phyloP scores from a whole-genome alignment of 2,113 vertebrate genomes.

The Aix galericulata region DNA sequence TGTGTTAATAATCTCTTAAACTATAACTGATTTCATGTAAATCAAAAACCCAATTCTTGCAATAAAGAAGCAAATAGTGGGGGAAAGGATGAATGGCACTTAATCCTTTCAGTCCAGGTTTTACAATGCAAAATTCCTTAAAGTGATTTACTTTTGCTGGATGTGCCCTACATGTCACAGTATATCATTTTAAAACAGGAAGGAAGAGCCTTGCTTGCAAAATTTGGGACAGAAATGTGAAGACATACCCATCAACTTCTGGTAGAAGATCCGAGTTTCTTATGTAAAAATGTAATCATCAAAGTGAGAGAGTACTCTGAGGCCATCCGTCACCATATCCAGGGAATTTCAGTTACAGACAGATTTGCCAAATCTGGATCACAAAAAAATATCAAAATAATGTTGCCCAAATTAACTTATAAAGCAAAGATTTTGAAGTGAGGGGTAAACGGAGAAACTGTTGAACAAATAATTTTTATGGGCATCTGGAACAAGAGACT shows the following conservation, averaged over 20 bases:
- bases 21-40: not conserved
- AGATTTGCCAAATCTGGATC: not conserved
- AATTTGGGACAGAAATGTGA: not conserved
- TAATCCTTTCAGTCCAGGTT: not conserved
- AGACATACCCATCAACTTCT: not conserved
- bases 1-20: not conserved
- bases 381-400: not conserved
- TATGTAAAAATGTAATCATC: not conserved
- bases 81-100: not conserved
- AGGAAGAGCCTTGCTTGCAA: not conserved
- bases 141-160: not conserved
- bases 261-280: not conserved
- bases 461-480: not conserved
- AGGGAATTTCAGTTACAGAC: not conserved
- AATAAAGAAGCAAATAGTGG: not conserved
- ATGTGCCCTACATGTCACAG: not conserved
- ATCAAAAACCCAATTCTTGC: not conserved
- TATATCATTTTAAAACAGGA: not conserved
- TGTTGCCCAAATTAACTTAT: not conserved
- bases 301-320: not conserved
- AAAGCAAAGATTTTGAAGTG: not conserved
- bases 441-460: not conserved
- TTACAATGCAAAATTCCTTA: not conserved
- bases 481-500: not conserved
- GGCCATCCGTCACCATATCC: not conserved